Conservation (phyloP, 2,113 vertebrate species). For the Boleophthalmus pectinirostris region DNA sequence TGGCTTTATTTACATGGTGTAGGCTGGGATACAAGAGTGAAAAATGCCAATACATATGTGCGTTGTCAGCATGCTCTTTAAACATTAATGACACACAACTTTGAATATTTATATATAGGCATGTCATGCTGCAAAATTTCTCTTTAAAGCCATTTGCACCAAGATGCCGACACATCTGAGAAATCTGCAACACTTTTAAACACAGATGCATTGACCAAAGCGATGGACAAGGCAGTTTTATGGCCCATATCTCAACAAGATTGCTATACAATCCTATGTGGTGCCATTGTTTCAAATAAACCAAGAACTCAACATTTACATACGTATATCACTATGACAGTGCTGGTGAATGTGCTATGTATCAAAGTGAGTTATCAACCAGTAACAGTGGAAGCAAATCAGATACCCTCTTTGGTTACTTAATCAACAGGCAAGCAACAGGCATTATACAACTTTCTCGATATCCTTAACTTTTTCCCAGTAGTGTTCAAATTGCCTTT, state of each 20-base stretch:
- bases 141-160: conserved; percentile 18
- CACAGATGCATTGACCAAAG: conserved; percentile 48
- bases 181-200: conserved; percentile 10
- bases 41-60: conserved; percentile 33
- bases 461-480: neutral
- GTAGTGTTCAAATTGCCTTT: neutral
- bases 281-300: conserved; percentile 14
- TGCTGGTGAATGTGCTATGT: conserved; percentile 25
- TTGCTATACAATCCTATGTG: neutral
- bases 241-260: conserved; percentile 36
- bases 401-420: conserved; percentile 24
- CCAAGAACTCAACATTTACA: conserved; percentile 23
- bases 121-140: conserved; percentile 36
- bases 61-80: conserved; percentile 36
- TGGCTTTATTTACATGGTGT: conserved; percentile 66
- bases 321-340: conserved; percentile 22
- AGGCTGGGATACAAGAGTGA: conserved; percentile 41
- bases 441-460: neutral
- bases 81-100: conserved; percentile 58
- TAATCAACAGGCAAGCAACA: neutral
- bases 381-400: conserved; percentile 1
- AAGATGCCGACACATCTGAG: conserved; percentile 2
- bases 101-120: conserved; percentile 27
- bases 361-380: conserved; percentile 22
- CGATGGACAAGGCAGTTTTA: conserved; percentile 40